Conservation (phyloP, 2,113 vertebrate genomes). For the Junco hyemalis region DNA sequence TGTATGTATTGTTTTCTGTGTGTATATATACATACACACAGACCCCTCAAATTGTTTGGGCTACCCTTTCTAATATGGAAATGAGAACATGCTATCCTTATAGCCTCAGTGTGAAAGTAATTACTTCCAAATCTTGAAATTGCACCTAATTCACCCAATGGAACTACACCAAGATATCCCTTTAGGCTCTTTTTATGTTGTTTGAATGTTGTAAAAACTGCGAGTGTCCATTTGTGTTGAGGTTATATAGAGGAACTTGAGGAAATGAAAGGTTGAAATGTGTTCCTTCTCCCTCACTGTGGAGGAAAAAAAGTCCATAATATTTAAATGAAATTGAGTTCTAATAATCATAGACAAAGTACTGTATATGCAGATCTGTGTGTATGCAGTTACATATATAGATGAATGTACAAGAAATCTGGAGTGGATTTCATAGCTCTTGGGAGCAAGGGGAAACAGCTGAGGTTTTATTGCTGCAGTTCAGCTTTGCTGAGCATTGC, state of each 20-base stretch:
- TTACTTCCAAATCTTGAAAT: neutral
- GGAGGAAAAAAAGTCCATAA: neutral
- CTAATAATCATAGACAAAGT: neutral
- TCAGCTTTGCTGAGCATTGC: constrained; percentile 26
- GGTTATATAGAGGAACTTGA: neutral
- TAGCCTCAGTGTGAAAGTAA: neutral
- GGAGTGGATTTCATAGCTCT: neutral
- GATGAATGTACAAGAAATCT: neutral
- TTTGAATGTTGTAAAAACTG: neutral
- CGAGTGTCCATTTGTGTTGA: neutral
- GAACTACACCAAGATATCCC: neutral
- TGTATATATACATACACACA: neutral
- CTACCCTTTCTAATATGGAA: neutral
- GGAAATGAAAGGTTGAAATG: neutral
- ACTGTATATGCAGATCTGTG: neutral
- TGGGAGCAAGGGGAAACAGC: neutral
- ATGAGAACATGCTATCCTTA: neutral
- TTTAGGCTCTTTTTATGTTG: neutral
- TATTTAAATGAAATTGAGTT: neutral
- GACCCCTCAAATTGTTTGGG: neutral
- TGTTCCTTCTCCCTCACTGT: neutral
- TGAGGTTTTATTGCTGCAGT: neutral
- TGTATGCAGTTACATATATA: neutral
- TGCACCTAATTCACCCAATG: neutral
- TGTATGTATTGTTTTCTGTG: neutral